Evolutionary conservation across 2,888 invertebrate species (phyloP), one percentile per base, ranked within the genome.

Genomic region (Lycia hirtaria): DNA sequence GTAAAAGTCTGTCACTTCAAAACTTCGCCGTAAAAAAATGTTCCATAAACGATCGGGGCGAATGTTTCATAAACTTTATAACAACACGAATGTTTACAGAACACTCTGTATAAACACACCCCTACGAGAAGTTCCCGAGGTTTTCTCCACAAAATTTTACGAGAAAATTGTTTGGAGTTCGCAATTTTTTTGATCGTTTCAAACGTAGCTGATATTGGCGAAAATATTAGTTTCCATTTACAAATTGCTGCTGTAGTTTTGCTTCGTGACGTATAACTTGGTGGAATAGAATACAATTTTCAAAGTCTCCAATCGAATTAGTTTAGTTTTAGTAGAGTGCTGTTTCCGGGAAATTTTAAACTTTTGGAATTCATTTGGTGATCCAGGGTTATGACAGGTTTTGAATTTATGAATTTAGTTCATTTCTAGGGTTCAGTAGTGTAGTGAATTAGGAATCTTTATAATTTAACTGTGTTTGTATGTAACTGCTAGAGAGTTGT

Each of bases 221-320:
- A 53, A 58, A 58, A 52, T 58, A 58, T 58, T 58, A 58, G 57
- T 58, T 57, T 53, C 57, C 52, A 58, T 58, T 58, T 58, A 58
- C 57, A 53, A 58, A 58, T 58, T 58, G 57, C 52, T 53, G 35
- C 37, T 38, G 48, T 53, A 58, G 48, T 58, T 58, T 53, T 43
- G 48, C 41, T n/a, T 57, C 33, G 26, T 24, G 43, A 48, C 43
- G 48, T 58, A 43, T 53, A 53, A 58, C 1, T 43, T 58, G 47
- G 49, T 48, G 35, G 41, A 24, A 48, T 37, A 48, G 14, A 48
- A 52, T 57, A 43, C 41, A 43, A 28, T 22, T 48, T 53, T 30
- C 7, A 41, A n/a, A 56, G 9, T 40, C 26, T 12, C 40, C 32
- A 30, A 35, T 48, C 15, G 20, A 35, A 43, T 49, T 56, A 56